Conservation (phyloP, 92 coral and sea anemone species). For the Porites cylindrica region DNA sequence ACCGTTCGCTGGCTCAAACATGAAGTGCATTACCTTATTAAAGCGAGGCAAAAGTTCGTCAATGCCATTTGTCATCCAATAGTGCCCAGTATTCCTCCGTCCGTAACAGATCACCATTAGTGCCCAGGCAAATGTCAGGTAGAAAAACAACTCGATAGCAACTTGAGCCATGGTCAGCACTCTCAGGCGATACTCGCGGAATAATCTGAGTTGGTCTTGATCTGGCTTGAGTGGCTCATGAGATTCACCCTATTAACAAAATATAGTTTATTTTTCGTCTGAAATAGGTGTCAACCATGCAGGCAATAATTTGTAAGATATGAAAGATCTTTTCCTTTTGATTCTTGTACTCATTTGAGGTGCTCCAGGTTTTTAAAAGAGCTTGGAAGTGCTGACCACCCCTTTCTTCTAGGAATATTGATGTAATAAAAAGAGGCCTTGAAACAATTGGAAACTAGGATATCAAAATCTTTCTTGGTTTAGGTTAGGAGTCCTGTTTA, state of each 20-base stretch:
- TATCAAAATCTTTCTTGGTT: too few relatives aligned
- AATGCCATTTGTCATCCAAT: slow-evolving; percentile 79
- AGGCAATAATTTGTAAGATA: too few relatives aligned
- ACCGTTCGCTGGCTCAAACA: neutral
- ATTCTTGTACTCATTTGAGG: too few relatives aligned
- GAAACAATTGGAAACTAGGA: too few relatives aligned
- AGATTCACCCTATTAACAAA: slow-evolving; percentile 30
- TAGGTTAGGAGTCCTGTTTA: too few relatives aligned
- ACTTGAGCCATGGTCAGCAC: slow-evolving; percentile 87
- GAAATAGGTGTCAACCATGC: too few relatives aligned
- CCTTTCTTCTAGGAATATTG: too few relatives aligned
- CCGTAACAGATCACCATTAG: slow-evolving; percentile 85
- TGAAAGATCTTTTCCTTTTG: too few relatives aligned
- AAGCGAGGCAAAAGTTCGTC: slow-evolving; percentile 69
- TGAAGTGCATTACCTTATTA: slow-evolving; percentile 61
- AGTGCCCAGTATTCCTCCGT: slow-evolving; percentile 76
- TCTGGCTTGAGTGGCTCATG: slow-evolving; percentile 30
- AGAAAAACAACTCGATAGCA: slow-evolving; percentile 76
- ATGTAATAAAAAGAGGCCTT: too few relatives aligned
- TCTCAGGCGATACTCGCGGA: slow-evolving; percentile 84
- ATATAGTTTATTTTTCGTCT: too few relatives aligned
- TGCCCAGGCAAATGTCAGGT: slow-evolving; percentile 86
- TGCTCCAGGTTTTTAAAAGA: too few relatives aligned
- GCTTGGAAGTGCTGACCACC: too few relatives aligned
- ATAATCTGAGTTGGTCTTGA: slow-evolving; percentile 54